A percentile compares a stretch with the other conserved stretches of the same genome.
These are phyloP conservation scores for Cyclopterus lumpus DNA, from an alignment of 2,797 vertebrate species.

Conservation along the genomic window DNA sequence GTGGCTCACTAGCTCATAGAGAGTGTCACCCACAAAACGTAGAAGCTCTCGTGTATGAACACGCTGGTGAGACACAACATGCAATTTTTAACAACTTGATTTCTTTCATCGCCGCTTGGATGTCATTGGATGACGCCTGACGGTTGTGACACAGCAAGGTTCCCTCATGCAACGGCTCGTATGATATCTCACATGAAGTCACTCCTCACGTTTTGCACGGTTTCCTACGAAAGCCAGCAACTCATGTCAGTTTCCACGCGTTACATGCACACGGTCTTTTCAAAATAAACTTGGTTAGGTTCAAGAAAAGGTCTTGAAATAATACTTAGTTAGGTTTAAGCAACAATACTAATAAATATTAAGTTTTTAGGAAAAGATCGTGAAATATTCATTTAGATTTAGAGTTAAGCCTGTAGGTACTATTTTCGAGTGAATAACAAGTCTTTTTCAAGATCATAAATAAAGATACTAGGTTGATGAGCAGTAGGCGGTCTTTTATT, in stretches of 20 bases:
- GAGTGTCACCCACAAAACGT: slow-evolving; percentile 59
- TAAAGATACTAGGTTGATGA: background rate
- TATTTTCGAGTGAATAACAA: no score
- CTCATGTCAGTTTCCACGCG: background rate
- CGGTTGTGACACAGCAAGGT: slow-evolving; percentile 8
- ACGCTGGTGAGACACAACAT: slow-evolving; percentile 45
- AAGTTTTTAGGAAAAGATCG: no score
- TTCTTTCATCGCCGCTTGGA: background rate
- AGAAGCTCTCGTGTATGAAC: slow-evolving; percentile 62
- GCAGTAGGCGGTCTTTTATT: background rate
- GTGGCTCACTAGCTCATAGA: slow-evolving; percentile 64
- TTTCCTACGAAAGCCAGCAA: background rate
- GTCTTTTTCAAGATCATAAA: background rate
- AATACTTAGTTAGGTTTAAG: background rate
- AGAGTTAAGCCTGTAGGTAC: no score
- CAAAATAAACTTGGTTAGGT: background rate
- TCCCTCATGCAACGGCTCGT: background rate
- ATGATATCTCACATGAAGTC: background rate
- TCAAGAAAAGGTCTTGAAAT: background rate
- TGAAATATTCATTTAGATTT: no score
- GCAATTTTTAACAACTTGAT: slow-evolving; percentile 19
- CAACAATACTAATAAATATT: background rate
- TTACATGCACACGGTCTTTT: background rate
- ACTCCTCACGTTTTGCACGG: background rate
- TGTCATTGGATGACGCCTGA: slow-evolving; percentile 6